These are phyloP conservation scores for Plagiodera versicolora DNA, from an alignment of 2,888 invertebrate species.

Conservation along the genomic window DNA sequence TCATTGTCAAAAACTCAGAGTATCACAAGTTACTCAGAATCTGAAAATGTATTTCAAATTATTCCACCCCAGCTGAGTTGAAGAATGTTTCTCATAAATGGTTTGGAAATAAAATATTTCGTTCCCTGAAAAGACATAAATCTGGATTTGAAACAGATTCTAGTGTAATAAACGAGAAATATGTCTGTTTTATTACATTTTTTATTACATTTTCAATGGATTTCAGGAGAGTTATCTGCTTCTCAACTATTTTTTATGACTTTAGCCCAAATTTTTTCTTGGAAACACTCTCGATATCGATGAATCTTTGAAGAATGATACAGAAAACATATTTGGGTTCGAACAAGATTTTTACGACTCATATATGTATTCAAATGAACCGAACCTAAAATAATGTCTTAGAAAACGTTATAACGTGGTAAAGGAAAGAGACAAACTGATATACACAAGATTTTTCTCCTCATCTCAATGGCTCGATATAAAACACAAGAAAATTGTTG, in stretches of 20 bases:
- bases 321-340: not conserved
- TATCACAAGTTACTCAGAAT: too few relatives aligned
- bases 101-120: not conserved
- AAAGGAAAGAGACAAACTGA: too few relatives aligned
- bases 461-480: too few relatives aligned
- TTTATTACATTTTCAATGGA: not conserved
- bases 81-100: not conserved
- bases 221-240: not conserved
- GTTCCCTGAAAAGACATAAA: not conserved
- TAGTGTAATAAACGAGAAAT: not conserved
- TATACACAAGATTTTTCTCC: too few relatives aligned
- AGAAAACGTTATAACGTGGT: too few relatives aligned
- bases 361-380: not conserved
- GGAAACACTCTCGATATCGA: not conserved
- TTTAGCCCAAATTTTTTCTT: not conserved
- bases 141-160: not conserved
- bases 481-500: too few relatives aligned
- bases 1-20: too few relatives aligned
- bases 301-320: not conserved
- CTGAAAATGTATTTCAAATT: too few relatives aligned
- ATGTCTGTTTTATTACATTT: not conserved
- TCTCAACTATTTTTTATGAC: not conserved
- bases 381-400: too few relatives aligned
- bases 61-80: not conserved
- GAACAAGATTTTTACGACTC: not conserved